Evolutionary conservation across 30 jellyfish, hydroid and myxozoan species (phyloP), one percentile per base, ranked within the genome.

Genomic region (Pseudorhiza aurosa): DNA sequence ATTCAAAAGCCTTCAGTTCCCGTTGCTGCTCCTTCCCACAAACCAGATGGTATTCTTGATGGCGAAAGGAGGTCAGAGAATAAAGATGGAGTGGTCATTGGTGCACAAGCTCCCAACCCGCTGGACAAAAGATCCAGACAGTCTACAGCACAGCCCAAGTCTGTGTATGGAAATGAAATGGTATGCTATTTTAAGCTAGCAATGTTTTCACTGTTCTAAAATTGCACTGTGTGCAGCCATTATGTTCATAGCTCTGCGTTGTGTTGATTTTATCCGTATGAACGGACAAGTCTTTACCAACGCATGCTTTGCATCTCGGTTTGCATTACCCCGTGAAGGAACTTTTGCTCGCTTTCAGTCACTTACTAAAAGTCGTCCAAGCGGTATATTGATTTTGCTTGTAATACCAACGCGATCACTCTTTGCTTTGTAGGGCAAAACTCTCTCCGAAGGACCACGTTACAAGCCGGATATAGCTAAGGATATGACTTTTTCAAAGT

Each of bases 391-490:
- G n/a, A n/a, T n/a, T n/a, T n/a, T n/a, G n/a, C n/a, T n/a, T n/a
- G n/a, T n/a, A n/a, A n/a, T n/a, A n/a, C n/a, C n/a, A n/a, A n/a
- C n/a, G n/a, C n/a, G n/a, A n/a, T n/a, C n/a, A n/a, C n/a, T n/a
- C n/a, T n/a, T n/a, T 55, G 33, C 19, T 2, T 76, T 22, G 0
- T 26, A 37, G 65, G 91, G 77, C 47, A 26, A 80, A 80, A 55
- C 36, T 46, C 21, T 18, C 77, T 1, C 77, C 1, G 91, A 80
- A 18, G 37, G 59, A 28, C 29, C 65, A 33, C 55, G 71, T 22
- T 47, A 65, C 51, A 35, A n/a, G 18, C 62, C 40, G 31, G 81
- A 49, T 31, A 28, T 51, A 27, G 80, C 45, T 19, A 76, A 58
- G 31, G 81, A 12, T 3, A 46, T n/a, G n/a, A 68, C 67, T 4